Conservation (phyloP, 2,797 vertebrate genomes). For the Oryzias dopingdopingensis region DNA sequence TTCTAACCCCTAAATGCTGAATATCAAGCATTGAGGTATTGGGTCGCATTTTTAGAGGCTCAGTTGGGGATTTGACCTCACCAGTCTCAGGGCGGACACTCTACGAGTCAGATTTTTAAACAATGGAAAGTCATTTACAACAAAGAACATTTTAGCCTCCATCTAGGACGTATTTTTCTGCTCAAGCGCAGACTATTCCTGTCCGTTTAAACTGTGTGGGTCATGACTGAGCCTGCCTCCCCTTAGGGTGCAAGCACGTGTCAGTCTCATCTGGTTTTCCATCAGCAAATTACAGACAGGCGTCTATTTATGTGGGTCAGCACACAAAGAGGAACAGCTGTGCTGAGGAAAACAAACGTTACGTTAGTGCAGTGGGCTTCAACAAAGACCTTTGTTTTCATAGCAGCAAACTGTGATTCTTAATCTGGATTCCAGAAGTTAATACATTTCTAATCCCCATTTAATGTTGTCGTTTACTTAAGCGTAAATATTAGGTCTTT, state of each 20-base stretch:
- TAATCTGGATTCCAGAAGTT: too few species aligned
- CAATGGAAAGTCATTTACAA: too few species aligned
- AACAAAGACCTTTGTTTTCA: not conserved
- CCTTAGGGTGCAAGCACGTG: conserved; percentile 50
- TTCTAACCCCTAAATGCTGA: too few species aligned
- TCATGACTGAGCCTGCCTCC: conserved; percentile 35
- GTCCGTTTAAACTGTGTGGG: conserved; percentile 28
- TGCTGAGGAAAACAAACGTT: not conserved
- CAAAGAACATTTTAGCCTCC: not conserved
- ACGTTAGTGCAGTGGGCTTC: not conserved
- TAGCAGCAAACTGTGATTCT: too few species aligned
- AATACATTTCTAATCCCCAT: too few species aligned
- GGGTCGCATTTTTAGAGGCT: too few species aligned
- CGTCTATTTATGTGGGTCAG: conserved; percentile 9
- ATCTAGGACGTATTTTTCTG: not conserved
- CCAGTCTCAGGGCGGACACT: too few species aligned
- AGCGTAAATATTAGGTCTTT: too few species aligned
- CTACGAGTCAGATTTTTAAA: too few species aligned
- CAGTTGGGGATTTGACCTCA: too few species aligned
- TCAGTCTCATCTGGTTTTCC: conserved; percentile 35
- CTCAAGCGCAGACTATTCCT: conserved; percentile 19
- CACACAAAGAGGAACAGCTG: conserved; percentile 27
- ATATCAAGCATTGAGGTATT: too few species aligned
- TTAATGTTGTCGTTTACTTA: too few species aligned
- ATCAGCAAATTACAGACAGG: conserved; percentile 31